Conservation (phyloP, 2,888 invertebrate species). For the Drosophila multiciliata region DNA sequence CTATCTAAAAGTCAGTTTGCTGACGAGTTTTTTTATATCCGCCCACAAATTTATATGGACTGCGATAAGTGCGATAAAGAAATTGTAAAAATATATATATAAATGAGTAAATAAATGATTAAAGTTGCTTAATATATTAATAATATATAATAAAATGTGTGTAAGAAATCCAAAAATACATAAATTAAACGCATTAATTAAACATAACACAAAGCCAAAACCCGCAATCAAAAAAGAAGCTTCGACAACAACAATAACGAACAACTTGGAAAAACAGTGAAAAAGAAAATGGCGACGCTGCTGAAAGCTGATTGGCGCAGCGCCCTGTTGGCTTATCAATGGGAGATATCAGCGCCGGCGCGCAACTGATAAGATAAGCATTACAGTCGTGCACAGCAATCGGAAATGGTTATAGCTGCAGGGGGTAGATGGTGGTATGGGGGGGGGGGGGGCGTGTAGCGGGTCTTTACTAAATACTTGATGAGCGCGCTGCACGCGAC, state of each 20-base stretch:
- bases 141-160: background rate
- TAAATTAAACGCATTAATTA: slow-evolving; percentile 13
- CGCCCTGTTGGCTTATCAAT: slow-evolving; percentile 51
- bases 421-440: background rate
- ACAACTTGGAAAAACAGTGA: slow-evolving; percentile 13
- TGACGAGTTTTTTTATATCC: slow-evolving; percentile 65
- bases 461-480: slow-evolving; percentile 10
- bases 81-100: slow-evolving; percentile 8
- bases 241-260: slow-evolving; percentile 14
- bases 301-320: slow-evolving; percentile 61
- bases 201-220: background rate
- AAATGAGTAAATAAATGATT: too few relatives aligned
- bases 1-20: slow-evolving; percentile 54
- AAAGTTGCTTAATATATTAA: background rate
- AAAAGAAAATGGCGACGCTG: slow-evolving; percentile 71
- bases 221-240: slow-evolving; percentile 18
- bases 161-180: background rate
- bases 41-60: slow-evolving; percentile 79
- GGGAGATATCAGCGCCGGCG: slow-evolving; percentile 66
- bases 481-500: slow-evolving; percentile 58
- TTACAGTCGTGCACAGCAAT: slow-evolving; percentile 6
- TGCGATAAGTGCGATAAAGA: slow-evolving; percentile 71
- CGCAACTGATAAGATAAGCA: slow-evolving; percentile 67
- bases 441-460: background rate
- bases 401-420: background rate